Conservation (phyloP, 2,113 vertebrate species). For the Callipepla squamata region DNA sequence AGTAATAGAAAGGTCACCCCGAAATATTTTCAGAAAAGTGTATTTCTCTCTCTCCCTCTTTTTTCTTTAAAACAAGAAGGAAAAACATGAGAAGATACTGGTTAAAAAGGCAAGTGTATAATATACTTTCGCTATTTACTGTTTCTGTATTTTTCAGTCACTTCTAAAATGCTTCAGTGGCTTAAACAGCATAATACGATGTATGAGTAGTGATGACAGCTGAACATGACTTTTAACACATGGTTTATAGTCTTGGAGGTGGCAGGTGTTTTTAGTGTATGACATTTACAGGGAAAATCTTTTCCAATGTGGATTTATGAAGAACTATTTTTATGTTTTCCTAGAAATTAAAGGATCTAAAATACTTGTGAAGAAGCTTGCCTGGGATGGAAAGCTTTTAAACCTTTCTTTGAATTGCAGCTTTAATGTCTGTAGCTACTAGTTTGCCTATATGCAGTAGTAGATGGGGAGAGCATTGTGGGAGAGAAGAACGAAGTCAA, state of each 20-base stretch:
- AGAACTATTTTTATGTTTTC: conserved; percentile 24
- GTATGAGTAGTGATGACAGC: background rate
- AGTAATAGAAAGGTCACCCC: background rate
- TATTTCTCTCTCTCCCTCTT: background rate
- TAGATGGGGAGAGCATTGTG: background rate
- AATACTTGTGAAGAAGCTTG: background rate
- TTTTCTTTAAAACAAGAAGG: too few relatives aligned
- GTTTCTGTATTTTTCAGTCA: background rate
- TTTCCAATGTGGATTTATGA: background rate
- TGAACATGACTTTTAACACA: background rate
- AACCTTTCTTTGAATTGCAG: background rate
- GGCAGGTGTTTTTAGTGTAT: background rate
- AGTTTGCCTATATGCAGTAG: background rate
- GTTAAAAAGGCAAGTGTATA: background rate
- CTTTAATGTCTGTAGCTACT: background rate
- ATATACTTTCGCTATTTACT: background rate
- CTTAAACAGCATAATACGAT: background rate
- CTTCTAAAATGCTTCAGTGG: background rate
- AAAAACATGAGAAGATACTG: background rate
- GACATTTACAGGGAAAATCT: conserved; percentile 12
- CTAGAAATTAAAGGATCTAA: conserved; percentile 17
- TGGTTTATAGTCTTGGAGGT: background rate
- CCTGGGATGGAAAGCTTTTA: background rate
- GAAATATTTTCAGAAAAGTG: background rate
- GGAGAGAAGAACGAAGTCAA: background rate